Evolutionary conservation across 2,797 vertebrate genomes (phyloP), one percentile per base, ranked within the genome.

Genomic region (Galagoides demidoff): DNA sequence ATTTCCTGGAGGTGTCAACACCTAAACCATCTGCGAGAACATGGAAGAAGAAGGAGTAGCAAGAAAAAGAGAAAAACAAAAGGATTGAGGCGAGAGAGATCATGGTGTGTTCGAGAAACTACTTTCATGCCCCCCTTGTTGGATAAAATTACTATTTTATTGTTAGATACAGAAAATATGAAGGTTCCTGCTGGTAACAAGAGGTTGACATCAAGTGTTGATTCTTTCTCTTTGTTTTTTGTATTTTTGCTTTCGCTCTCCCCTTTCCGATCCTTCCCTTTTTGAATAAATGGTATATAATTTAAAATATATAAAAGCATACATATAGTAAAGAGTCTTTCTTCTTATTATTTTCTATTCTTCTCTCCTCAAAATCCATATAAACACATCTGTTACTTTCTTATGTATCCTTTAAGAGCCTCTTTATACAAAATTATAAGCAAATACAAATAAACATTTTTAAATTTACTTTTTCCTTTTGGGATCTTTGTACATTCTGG

Each of bases 381-480:
- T 64, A 16, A 43, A 16, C 45, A 90, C 20, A n/a, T 70, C 94
- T 86, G 59, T 68, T 89, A 55, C 25, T 82, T 89, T 85, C 59
- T 90, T 86, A 74, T n/a, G 25, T 55, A 59, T 52, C 27, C 19
- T 93, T 76, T 52, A 66, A 79, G 34, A 29, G 34, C 78, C 89
- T 92, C 19, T 77, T 88, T 45, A 77, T 87, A 66, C 89, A 78
- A 92, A 82, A 73, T 52, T 78, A 68, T 79, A 95, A 81, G 27
- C 5, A 96, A 93, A 86, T 81, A 13, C n/a, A 92, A 77, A 66
- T 45, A 45, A 76, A 17, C 39, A 5, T 93, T 82, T 76, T 52
- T 37, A 68, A 82, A 82, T 70, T 49, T 79, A 43, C 81, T 66
- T 66, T 96, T 96, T 89, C n/a, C 22, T 85, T 92, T 95, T 83